Base-by-base conservation (phyloP, 2,888 invertebrate species). In the Parelbella ahira region DNA sequence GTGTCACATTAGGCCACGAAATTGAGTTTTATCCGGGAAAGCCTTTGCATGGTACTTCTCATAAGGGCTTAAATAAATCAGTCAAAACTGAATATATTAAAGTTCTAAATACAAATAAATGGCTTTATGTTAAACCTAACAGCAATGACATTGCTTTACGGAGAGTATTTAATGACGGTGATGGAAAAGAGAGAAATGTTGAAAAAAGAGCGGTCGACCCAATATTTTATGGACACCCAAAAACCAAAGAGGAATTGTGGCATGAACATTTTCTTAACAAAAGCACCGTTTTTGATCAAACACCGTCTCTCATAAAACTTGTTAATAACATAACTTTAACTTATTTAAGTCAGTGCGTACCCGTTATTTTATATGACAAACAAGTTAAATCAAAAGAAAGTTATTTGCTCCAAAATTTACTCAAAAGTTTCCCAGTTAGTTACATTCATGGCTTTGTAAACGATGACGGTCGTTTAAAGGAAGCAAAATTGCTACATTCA, bases 341-440 rank as follows among this genome's bases (percentile, higher is more conserved):
- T 4, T 90, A 93, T 68, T 66, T 93, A 12, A 74, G 68, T n/a
- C 90, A 90, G 42, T 93, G 93, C 56, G 89, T 89, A 0, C 90
- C 92, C 1, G 84, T 91, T 1, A 86, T 93, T 45, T 83, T 93
- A n/a, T 93, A 93, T 52, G 93, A 93, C 45, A 78, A 58, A 42
- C 79, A 77, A 59, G 88, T 91, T 0, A 89, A 90, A 61, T 71
- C 80, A 2, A 81, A 82, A 20, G 90, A 91, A 33, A 88, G 79
- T 30, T 73, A 88, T 23, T 58, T 93, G 5, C 63, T 93, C 50
- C 88, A 91, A 65, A 83, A 88, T 44, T 70, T 93, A 0, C 83
- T 93, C 0, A 81, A 73, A 60, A 74, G 64, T 18, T 90, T 89
- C 48, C 90, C 91, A 0, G 72, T 89, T 1, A 73, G 90, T 0